Percentiles rank a stretch among this genome's conserved stretches.
These are phyloP conservation scores for Hymenopus coronatus DNA, from an alignment of 2,888 invertebrate species.

Conservation along the genomic window DNA sequence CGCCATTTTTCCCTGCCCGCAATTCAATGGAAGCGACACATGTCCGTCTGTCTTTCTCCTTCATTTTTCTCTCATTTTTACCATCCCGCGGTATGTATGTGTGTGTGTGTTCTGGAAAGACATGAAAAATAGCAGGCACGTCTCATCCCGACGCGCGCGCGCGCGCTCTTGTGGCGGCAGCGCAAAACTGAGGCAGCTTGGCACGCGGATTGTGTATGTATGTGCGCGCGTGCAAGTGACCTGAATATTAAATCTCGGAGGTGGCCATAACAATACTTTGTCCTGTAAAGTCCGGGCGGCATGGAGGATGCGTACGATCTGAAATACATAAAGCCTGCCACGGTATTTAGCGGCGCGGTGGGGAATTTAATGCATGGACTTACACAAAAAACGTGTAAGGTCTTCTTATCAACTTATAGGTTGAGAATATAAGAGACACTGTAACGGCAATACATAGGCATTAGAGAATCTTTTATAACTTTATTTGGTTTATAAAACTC, in stretches of 20 bases:
- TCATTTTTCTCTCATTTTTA: slow-evolving; percentile 4
- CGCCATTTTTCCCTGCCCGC: background rate
- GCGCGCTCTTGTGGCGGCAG: background rate
- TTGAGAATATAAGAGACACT: no score
- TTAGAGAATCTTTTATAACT: no score
- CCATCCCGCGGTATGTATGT: background rate
- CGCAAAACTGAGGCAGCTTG: slow-evolving; percentile 1
- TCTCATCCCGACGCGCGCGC: background rate
- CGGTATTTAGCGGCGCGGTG: background rate
- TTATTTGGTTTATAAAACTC: no score
- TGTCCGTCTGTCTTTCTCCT: background rate
- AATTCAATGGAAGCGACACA: slow-evolving; percentile 12
- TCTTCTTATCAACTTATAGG: no score
- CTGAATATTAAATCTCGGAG: slow-evolving; percentile 1
- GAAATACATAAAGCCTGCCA: background rate
- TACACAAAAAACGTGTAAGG: background rate
- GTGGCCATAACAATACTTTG: background rate
- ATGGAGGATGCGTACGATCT: background rate
- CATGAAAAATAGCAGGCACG: slow-evolving; percentile 8
- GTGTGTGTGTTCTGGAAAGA: background rate
- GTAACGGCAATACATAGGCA: no score
- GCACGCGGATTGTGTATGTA: background rate
- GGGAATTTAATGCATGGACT: background rate
- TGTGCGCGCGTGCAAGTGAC: background rate
- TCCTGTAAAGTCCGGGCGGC: background rate